Conservation (phyloP, 1,140 invertebrate species). For the Drosophila navojoa region DNA sequence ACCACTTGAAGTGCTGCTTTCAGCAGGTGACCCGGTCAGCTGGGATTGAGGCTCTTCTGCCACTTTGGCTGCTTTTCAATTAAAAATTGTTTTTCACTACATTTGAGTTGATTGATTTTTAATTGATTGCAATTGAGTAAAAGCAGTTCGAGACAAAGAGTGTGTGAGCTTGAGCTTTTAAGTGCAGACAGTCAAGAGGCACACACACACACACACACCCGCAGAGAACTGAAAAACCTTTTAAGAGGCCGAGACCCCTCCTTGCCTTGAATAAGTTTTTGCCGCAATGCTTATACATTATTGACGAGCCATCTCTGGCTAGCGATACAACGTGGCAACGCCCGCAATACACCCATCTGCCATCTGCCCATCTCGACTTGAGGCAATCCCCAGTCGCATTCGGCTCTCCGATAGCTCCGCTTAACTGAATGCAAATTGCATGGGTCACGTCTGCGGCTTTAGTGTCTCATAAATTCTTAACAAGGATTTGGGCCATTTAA, state of each 20-base stretch:
- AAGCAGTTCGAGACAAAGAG: slow-evolving; percentile 33
- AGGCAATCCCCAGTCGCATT: background rate
- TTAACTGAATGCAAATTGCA: slow-evolving; percentile 66
- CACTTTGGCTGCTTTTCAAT: slow-evolving; percentile 69
- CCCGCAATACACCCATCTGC: background rate
- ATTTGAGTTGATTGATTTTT: slow-evolving; percentile 82
- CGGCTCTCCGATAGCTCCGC: background rate
- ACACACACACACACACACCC: background rate
- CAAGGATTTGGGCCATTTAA: slow-evolving; percentile 60
- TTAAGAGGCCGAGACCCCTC: slow-evolving; percentile 32
- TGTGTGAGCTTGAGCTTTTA: slow-evolving; percentile 26
- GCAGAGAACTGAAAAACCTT: slow-evolving; percentile 46
- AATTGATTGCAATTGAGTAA: slow-evolving; percentile 78
- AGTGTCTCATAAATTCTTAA: slow-evolving; percentile 74
- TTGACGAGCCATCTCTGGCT: slow-evolving; percentile 51
- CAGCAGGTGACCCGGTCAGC: slow-evolving; percentile 32
- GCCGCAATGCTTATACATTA: slow-evolving; percentile 72
- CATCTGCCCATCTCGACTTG: background rate
- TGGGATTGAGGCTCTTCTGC: slow-evolving; percentile 32
- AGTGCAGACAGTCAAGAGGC: slow-evolving; percentile 13
- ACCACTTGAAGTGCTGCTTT: slow-evolving; percentile 65
- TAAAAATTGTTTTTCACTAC: slow-evolving; percentile 81
- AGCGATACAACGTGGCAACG: slow-evolving; percentile 8
- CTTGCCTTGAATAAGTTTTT: slow-evolving; percentile 49
- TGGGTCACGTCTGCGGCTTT: slow-evolving; percentile 70